Conservation (phyloP, 2,797 vertebrate genomes). For the Graptemys geographica region DNA sequence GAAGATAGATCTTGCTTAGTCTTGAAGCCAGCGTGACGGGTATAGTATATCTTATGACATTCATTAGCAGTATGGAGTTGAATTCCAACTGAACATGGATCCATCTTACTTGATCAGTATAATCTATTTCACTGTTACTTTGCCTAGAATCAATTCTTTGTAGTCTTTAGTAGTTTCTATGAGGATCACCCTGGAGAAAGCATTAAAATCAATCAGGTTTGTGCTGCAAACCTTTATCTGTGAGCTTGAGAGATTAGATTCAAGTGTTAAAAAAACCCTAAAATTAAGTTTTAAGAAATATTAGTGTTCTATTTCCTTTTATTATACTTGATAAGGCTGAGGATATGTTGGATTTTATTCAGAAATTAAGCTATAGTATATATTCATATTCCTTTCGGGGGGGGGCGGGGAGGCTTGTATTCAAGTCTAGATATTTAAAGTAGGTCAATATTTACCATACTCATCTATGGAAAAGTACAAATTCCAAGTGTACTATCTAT, state of each 20-base stretch:
- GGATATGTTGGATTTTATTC: background rate
- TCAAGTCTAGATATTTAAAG: background rate
- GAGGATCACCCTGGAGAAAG: conserved; percentile 69
- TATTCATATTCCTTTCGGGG: background rate
- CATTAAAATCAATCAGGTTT: conserved; percentile 72
- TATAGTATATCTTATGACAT: conserved; percentile 83
- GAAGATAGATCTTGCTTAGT: conserved; percentile 80
- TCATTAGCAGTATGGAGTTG: conserved; percentile 81
- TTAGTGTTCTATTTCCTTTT: background rate
- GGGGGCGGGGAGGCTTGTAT: background rate
- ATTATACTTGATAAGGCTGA: background rate
- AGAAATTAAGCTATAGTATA: conserved; percentile 4
- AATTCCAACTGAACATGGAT: conserved; percentile 83
- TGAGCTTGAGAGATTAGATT: background rate
- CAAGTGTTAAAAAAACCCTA: background rate
- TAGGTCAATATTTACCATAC: too few relatives aligned
- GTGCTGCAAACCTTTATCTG: conserved; percentile 44
- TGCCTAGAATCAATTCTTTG: conserved; percentile 28
- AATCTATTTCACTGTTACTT: conserved; percentile 41
- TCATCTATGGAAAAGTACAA: background rate
- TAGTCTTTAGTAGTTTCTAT: conserved; percentile 51
- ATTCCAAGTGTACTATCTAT: background rate
- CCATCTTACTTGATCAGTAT: conserved; percentile 70
- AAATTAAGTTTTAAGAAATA: background rate
- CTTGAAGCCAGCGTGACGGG: conserved; percentile 82